Evolutionary conservation across 2,797 vertebrate species (phyloP), one percentile per base, ranked within the genome.

Genomic region (Catamblyrhynchus diadema): DNA sequence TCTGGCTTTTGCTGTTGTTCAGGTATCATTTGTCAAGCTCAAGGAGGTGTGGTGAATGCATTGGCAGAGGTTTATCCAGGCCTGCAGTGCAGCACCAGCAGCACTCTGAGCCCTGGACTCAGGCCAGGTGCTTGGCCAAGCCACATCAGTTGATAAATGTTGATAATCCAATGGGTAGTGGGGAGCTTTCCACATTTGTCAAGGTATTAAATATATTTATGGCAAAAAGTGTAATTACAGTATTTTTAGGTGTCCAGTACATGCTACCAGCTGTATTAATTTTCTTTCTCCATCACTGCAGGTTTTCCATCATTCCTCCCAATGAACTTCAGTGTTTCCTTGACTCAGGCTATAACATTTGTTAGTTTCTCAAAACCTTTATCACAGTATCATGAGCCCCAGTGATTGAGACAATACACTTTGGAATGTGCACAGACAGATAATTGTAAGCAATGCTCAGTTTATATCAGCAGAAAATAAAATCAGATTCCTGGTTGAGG

Each of bases 1-100:
- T 93, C 45, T 73, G 81, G 56, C 62, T 90, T 57, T 37, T 73
- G 50, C 42, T 53, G 23, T 48, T 75, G 45, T 45, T 93, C 75
- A 95, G 89, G 72, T 94, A 67, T 88, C 69, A 45, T 89, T 95
- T 95, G 54, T 94, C 87, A 86, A 94, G 86, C 88, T 93, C 88
- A 96, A 85, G 86, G 61, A 82, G 83, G 94, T 33, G 1, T 74
- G 70, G 70, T 87, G 57, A 66, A 88, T 94, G 60, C 86, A 18
- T 30, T 78, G 88, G 53, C 81, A 83, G 64, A 48, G 67, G 85
- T 60, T 73, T 39, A 10, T 44, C 32, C 10, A 1, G 61, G 85
- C 41, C 81, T 5, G 24, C 71, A 6, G 44, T 65, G 88, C 69
- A 37, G 75, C 42, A 60, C 33, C 80, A 19, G 22, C 72, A 54